Conservation (phyloP, 2,113 vertebrate species). For the human region GRCh38 chr1:230826501-230827000, state of each 20-base stretch:
- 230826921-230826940: background rate
- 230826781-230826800: background rate
- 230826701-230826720: background rate
- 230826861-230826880: background rate
- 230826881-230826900: background rate
- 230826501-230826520: background rate
- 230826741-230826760: background rate
- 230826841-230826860: background rate
- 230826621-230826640: rapidly evolving
- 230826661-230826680: background rate
- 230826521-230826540: background rate
- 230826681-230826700: background rate
- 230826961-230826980: background rate
- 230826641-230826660: rapidly evolving
- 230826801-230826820: too few relatives aligned
- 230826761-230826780: background rate
- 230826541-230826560: too few relatives aligned
- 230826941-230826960: rapidly evolving
- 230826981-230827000: background rate
- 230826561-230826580: background rate
- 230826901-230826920: background rate
- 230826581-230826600: background rate
- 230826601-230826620: too few relatives aligned
- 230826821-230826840: background rate
- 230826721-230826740: background rate